Conservation (phyloP, 2,797 vertebrate genomes). For the Poecilia gillii region DNA sequence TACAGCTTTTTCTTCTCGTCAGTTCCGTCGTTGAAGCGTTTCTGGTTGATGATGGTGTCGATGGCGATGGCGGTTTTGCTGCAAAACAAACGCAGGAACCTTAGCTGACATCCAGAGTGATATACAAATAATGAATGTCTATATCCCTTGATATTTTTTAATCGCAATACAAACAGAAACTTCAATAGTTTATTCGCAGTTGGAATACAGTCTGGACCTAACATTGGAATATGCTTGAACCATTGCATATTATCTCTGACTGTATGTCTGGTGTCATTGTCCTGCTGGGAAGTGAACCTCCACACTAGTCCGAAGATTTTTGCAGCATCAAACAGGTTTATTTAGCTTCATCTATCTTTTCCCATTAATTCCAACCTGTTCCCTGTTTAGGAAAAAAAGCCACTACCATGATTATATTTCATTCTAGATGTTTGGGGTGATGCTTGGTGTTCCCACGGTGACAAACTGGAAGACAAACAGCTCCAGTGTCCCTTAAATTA, state of each 20-base stretch:
- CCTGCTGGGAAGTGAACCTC: not conserved
- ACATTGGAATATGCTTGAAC: not conserved
- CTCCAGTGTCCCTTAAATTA: not conserved
- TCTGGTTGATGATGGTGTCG: conserved; percentile 99
- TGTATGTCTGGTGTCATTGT: not conserved
- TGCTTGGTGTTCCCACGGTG: not conserved
- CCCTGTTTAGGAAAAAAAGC: not conserved
- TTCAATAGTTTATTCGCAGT: not conserved
- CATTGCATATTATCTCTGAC: not conserved
- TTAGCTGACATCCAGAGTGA: not conserved
- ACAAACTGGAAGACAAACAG: not conserved
- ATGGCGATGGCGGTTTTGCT: conserved; percentile 99
- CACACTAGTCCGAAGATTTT: not conserved
- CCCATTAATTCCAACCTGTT: not conserved
- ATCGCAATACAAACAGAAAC: not conserved
- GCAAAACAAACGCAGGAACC: conserved; percentile 11
- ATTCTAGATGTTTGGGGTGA: not conserved
- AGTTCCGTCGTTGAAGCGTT: conserved; percentile 93
- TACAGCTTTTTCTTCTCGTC: conserved; percentile 99
- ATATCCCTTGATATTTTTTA: not conserved
- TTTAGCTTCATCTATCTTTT: not conserved
- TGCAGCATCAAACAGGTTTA: not conserved
- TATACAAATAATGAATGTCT: not conserved
- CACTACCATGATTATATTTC: not conserved
- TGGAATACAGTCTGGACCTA: not conserved